Evolutionary conservation across 2,888 invertebrate species (phyloP).

Genomic region (Parelbella ahira): DNA sequence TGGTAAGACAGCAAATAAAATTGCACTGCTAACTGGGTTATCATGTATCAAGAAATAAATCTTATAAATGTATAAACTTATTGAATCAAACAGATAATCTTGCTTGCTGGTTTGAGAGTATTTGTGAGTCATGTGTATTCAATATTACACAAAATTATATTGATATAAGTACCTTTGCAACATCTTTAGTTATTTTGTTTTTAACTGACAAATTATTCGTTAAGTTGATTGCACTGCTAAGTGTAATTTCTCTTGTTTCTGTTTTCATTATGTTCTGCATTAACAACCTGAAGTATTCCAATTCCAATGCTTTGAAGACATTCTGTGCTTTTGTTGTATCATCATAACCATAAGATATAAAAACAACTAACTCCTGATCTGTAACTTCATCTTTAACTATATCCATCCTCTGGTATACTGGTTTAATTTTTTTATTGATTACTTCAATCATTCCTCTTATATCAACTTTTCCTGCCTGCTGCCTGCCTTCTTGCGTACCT

Average conservation of each 20-base stretch:
- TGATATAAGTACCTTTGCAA: constrained; percentile 69
- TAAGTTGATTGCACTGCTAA: constrained; percentile 60
- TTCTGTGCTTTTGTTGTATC: constrained; percentile 63
- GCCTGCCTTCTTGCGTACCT: too few species aligned
- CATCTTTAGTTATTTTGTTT: constrained; percentile 57
- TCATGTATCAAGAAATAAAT: too few species aligned
- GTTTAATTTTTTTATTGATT: constrained; percentile 57
- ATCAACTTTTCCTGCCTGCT: constrained; percentile 42
- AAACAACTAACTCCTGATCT: constrained; percentile 57
- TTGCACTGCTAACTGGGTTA: too few species aligned
- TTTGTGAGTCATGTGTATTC: too few species aligned
- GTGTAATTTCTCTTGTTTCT: constrained; percentile 58
- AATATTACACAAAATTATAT: too few species aligned
- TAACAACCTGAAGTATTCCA: constrained; percentile 64
- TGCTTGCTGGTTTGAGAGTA: too few species aligned
- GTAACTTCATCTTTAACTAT: constrained; percentile 58
- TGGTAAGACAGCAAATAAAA: too few species aligned
- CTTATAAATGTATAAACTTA: too few species aligned
- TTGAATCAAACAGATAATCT: too few species aligned
- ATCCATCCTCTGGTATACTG: constrained; percentile 60
- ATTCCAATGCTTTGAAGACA: constrained; percentile 52
- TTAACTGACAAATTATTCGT: constrained; percentile 55
- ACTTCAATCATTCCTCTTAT: constrained; percentile 49
- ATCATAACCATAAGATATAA: constrained; percentile 59
- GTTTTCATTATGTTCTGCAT: constrained; percentile 65